Evolutionary conservation across 2,888 invertebrate species (phyloP), one percentile per base, ranked within the genome.

Genomic region (Agrilus cyanescens): DNA sequence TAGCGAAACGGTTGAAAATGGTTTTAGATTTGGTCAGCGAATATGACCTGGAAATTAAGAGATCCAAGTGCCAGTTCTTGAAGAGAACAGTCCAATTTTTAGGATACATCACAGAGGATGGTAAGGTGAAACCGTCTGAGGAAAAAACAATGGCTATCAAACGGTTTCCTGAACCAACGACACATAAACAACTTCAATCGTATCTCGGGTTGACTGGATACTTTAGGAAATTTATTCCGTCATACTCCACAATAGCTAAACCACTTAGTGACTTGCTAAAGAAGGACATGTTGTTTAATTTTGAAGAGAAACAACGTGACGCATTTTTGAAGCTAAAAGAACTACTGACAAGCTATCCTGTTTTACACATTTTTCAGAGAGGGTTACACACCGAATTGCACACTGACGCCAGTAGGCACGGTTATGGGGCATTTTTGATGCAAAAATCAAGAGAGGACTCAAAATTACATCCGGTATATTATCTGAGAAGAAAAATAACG

Each of bases 31-130:
- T n/a, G n/a, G 52, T 39, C 47, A 50, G 57, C n/a, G 52, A 54
- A n/a, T 49, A 53, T 36, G 54, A 55, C n/a, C 42, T 57, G 37
- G 39, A 56, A 48, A 49, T 55, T 37, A 62, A 62, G 16, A 56
- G 50, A 51, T 56, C 57, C 20, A 63, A 65, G 48, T 61, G 60
- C 40, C 53, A 60, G 12, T 58, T 66, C 42, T 12, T 63, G 16
- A 47, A 55, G 40, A 40, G 20, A 13, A 36, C 8, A 33, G 33
- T 43, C 2, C 29, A 50, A 37, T 40, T 44, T 44, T 13, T 48
- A 18, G 57, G 57, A 8, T 37, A n/a, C n/a, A n/a, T n/a, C n/a
- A n/a, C n/a, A n/a, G n/a, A n/a, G n/a, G n/a, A n/a, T n/a, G n/a
- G n/a, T n/a, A n/a, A n/a, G n/a, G n/a, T n/a, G n/a, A n/a, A n/a